Evolutionary conservation across 2,888 invertebrate genomes (phyloP).

Genomic region (Xestia ashworthii): DNA sequence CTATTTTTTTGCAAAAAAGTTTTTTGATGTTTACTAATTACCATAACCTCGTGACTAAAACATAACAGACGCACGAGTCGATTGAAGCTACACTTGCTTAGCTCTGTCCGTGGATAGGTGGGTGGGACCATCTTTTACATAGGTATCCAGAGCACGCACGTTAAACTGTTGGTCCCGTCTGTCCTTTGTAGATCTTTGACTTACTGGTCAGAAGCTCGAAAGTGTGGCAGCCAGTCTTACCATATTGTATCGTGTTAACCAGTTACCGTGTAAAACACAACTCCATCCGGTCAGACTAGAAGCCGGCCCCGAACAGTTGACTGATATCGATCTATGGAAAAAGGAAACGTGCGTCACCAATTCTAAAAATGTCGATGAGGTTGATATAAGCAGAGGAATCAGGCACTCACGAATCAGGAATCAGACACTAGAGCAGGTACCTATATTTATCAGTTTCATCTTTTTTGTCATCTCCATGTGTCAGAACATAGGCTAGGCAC

Average conservation of each 20-base stretch:
- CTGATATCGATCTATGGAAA: background rate
- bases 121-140: background rate
- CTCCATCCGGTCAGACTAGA: too few species aligned
- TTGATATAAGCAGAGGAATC: background rate
- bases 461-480: background rate
- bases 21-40: background rate
- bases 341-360: background rate
- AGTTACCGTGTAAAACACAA: too few species aligned
- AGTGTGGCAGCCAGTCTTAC: too few species aligned
- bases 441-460: background rate
- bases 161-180: too few species aligned
- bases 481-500: background rate
- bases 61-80: background rate
- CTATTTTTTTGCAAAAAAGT: too few species aligned
- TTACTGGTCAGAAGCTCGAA: too few species aligned
- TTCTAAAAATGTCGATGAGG: background rate
- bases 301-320: background rate
- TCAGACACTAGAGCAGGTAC: too few species aligned
- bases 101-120: background rate
- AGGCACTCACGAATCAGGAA: too few species aligned
- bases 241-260: too few species aligned
- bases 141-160: background rate
- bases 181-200: background rate
- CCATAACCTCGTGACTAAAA: background rate
- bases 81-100: background rate